Conservation (phyloP, 2,888 invertebrate species). For the Ectemnius lituratus region DNA sequence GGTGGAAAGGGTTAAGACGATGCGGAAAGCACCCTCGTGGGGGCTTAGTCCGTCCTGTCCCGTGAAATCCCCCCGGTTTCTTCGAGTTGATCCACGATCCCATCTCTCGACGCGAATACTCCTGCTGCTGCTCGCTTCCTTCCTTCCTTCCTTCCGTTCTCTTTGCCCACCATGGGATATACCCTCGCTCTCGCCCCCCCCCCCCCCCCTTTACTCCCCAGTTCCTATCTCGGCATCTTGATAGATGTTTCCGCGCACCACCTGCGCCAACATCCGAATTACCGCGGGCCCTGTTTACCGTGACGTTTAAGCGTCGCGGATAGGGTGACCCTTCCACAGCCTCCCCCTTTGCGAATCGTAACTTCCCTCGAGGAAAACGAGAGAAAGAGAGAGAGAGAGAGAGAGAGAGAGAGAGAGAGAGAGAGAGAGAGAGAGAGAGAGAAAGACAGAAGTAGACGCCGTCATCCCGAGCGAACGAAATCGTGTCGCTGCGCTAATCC, state of each 20-base stretch:
- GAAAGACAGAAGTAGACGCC: too few relatives aligned
- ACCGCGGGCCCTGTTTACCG: conserved; percentile 62
- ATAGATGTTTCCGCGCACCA: conserved; percentile 74
- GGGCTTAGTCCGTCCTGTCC: conserved; percentile 59
- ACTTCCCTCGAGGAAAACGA: too few relatives aligned
- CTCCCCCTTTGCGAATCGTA: too few relatives aligned
- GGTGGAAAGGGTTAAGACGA: conserved; percentile 69
- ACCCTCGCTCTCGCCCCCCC: conserved; percentile 34
- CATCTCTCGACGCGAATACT: not conserved
- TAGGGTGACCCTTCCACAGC: conserved; percentile 24
- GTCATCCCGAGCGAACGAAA: conserved; percentile 27
- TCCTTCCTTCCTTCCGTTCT: conserved; percentile 40
- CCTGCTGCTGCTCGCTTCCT: not conserved
- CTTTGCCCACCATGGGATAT: conserved; percentile 38
- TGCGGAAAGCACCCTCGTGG: conserved; percentile 40
- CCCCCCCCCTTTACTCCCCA: not conserved
- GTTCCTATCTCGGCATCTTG: conserved; percentile 69
- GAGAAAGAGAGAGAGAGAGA: too few relatives aligned
- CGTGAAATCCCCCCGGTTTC: conserved; percentile 59
- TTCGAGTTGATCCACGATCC: conserved; percentile 57
- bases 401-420: too few relatives aligned
- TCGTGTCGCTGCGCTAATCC: conserved; percentile 48
- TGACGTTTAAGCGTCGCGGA: conserved; percentile 59
- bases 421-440: too few relatives aligned
- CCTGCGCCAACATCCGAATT: conserved; percentile 74